Evolutionary conservation across 2,797 vertebrate genomes (phyloP).

Genomic region (Rhabdomys pumilio): DNA sequence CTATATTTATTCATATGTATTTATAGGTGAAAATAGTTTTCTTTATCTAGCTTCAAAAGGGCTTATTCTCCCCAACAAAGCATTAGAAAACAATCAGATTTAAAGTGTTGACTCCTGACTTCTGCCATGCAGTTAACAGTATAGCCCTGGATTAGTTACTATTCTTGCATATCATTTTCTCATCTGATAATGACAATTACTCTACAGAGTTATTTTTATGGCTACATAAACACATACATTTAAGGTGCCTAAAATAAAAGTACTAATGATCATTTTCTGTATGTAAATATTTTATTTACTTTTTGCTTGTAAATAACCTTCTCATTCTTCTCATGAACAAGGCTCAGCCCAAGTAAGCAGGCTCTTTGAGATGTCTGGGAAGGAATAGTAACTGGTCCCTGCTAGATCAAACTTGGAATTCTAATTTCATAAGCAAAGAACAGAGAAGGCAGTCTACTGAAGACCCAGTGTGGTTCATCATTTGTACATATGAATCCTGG

Average conservation of each 20-base stretch:
- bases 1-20: background rate
- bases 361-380: background rate
- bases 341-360: background rate
- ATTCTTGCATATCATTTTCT: slow-evolving; percentile 27
- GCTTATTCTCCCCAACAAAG: background rate
- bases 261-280: background rate
- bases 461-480: background rate
- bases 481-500: background rate
- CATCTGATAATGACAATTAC: background rate
- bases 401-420: background rate
- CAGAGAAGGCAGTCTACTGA: background rate
- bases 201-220: background rate
- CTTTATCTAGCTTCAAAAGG: background rate
- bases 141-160: background rate
- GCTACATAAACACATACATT: background rate
- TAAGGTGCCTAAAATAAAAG: background rate
- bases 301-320: background rate
- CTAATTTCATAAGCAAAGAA: background rate
- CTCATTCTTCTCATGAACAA: background rate
- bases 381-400: background rate
- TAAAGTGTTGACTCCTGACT: background rate
- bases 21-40: background rate
- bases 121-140: background rate
- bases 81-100: background rate
- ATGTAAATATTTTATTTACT: background rate